These are phyloP conservation scores for Epizoanthus stellaris DNA, from an alignment of 92 coral and sea anemone species.

Conservation along the genomic window DNA sequence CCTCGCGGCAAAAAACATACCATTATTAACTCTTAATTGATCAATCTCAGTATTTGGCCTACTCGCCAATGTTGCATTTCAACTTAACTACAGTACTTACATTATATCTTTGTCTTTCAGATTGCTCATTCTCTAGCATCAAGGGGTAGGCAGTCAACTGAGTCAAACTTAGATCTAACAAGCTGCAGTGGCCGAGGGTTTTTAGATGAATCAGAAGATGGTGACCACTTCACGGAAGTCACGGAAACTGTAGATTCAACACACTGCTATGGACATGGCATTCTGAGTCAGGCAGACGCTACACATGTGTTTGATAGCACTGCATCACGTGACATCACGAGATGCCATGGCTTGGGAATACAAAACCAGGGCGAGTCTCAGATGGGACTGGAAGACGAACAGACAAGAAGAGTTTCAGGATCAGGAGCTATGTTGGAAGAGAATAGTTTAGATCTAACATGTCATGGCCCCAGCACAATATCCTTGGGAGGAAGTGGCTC, in stretches of 20 bases:
- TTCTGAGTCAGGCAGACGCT: neutral
- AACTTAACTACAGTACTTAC: too few species aligned
- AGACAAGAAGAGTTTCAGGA: neutral
- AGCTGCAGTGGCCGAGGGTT: conserved; percentile 54
- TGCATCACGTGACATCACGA: conserved; percentile 10
- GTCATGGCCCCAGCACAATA: conserved; percentile 21
- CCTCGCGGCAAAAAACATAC: too few species aligned
- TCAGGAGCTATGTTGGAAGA: neutral
- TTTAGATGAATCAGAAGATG: conserved; percentile 5
- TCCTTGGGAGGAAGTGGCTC: neutral
- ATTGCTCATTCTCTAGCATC: neutral
- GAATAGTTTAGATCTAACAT: conserved; percentile 23
- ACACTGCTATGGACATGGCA: conserved; percentile 23
- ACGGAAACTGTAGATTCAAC: conserved; percentile 16
- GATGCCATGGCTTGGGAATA: conserved; percentile 34
- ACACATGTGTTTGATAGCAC: neutral
- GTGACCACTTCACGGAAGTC: neutral
- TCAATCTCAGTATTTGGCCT: too few species aligned
- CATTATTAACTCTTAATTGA: too few species aligned
- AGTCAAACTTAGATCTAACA: conserved; percentile 34
- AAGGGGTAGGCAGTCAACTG: conserved; percentile 6
- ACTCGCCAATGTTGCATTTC: too few species aligned
- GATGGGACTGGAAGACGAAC: neutral
- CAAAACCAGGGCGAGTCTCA: neutral
- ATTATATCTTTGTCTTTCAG: neutral